These are phyloP conservation scores for Lipotes vexillifer DNA, from an alignment of 2,113 vertebrate genomes.

Conservation along the genomic window DNA sequence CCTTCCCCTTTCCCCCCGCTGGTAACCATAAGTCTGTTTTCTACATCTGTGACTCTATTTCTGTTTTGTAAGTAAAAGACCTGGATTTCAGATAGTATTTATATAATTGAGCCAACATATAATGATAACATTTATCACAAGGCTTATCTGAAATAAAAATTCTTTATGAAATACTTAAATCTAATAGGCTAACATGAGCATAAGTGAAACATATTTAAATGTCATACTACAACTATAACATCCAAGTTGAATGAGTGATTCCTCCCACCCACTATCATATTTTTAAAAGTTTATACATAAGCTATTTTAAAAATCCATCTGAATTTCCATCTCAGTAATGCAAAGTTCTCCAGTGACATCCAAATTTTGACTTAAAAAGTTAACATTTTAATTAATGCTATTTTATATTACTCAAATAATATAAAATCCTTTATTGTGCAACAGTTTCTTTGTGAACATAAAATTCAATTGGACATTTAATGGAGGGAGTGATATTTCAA, in stretches of 20 bases:
- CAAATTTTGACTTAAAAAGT: neutral
- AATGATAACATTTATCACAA: neutral
- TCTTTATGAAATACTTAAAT: neutral
- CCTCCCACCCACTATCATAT: fast-evolving
- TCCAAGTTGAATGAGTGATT: neutral
- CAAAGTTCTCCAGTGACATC: neutral
- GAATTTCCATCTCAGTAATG: neutral
- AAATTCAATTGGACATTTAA: neutral
- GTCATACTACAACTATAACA: neutral
- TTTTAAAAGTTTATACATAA: neutral
- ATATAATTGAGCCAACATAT: neutral
- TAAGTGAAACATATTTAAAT: slow-evolving; percentile 1
- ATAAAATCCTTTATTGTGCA: neutral
- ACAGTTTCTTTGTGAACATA: neutral
- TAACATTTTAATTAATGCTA: neutral
- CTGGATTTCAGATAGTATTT: neutral
- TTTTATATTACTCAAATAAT: neutral
- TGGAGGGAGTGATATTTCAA: neutral
- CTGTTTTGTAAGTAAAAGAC: neutral
- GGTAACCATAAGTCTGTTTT: neutral
- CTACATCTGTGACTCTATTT: neutral
- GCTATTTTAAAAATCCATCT: neutral
- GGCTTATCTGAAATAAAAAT: neutral
- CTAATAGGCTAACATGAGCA: neutral
- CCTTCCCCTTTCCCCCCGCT: neutral